Evolutionary conservation across 53 echinoderm and acorn worm species (phyloP).

Genomic region (Henricia sp.): DNA sequence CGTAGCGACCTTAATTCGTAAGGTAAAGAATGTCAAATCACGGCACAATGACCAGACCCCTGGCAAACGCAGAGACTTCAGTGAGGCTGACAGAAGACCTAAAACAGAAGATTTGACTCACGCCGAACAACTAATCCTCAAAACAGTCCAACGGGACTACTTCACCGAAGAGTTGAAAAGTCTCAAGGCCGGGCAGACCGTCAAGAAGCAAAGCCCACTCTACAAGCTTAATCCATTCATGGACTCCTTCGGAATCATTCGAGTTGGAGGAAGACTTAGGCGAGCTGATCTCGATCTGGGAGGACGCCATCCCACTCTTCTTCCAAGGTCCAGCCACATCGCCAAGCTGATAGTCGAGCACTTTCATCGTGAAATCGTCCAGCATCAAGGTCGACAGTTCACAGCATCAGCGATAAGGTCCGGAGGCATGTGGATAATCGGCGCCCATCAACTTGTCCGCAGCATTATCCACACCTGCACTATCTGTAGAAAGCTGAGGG

Average conservation of each 20-base stretch:
- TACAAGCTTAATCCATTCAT: conserved; percentile 15
- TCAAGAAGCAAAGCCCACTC: too few relatives aligned
- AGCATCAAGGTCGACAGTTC: conserved; percentile 62
- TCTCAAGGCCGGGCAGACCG: too few relatives aligned
- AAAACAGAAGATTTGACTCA: too few relatives aligned
- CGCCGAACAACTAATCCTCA: background rate
- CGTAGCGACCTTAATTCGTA: too few relatives aligned
- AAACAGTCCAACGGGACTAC: background rate
- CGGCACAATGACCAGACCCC: too few relatives aligned
- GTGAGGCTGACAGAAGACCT: too few relatives aligned
- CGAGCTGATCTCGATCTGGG: conserved; percentile 41
- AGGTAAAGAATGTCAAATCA: too few relatives aligned
- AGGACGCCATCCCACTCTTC: conserved; percentile 47
- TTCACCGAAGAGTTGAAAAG: background rate
- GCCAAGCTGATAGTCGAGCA: conserved; percentile 34
- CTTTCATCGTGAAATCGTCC: conserved; percentile 20
- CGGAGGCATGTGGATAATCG: conserved; percentile 14
- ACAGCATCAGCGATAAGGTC: conserved; percentile 39
- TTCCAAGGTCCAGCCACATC: conserved; percentile 50
- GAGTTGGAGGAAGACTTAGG: conserved; percentile 46
- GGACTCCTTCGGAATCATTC: background rate
- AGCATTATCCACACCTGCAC: conserved; percentile 14
- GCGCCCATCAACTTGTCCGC: conserved; percentile 12
- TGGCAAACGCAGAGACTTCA: too few relatives aligned
- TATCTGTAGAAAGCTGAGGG: conserved; percentile 27